Conservation (phyloP, 2,797 vertebrate species). For the Momotus momota region DNA sequence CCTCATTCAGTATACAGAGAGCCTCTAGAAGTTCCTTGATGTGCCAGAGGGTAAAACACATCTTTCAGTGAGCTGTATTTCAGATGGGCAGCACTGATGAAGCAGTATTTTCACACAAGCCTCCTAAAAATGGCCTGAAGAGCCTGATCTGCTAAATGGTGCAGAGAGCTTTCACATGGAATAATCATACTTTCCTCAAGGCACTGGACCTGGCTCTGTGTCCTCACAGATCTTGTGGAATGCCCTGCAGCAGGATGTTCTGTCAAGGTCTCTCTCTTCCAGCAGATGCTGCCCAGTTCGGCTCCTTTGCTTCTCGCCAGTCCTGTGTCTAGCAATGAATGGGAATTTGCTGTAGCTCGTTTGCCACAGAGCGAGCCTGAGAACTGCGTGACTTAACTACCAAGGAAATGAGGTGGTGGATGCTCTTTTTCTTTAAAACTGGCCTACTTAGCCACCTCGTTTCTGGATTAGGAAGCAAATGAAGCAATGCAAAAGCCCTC, state of each 20-base stretch:
- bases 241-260: neutral
- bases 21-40: neutral
- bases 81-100: neutral
- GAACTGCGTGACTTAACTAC: neutral
- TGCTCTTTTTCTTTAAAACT: constrained; percentile 8
- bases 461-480: constrained; percentile 45
- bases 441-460: neutral
- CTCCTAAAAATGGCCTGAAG: neutral
- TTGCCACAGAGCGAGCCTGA: neutral
- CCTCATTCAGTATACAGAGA: neutral
- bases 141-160: neutral
- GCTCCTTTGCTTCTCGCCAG: constrained; percentile 26
- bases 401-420: neutral
- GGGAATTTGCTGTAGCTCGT: neutral
- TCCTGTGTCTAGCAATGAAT: neutral
- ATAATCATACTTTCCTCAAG: neutral
- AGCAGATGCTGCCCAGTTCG: neutral
- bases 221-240: neutral
- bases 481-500: neutral
- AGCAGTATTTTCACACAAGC: neutral
- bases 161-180: neutral
- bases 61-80: neutral
- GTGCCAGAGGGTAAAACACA: neutral
- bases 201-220: neutral
- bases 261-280: neutral